phyloP scores from a whole-genome alignment of 92 coral and sea anemone genomes.

The Phenganax stokvisi region DNA sequence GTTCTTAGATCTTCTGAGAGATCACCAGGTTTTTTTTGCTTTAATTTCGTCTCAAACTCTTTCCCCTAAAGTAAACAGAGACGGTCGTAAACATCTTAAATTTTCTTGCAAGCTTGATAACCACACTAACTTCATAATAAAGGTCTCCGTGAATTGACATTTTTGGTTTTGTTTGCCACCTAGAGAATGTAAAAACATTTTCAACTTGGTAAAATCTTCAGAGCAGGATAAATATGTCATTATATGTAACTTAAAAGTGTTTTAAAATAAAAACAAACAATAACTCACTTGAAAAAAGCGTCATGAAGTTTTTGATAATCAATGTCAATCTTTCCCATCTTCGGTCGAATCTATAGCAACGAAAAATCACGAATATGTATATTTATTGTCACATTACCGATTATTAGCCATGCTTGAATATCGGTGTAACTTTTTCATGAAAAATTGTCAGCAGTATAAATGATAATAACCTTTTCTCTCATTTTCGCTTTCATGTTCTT shows the following conservation, averaged over 20 bases:
- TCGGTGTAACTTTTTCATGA: background rate
- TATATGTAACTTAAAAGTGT: background rate
- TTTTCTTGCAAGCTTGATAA: background rate
- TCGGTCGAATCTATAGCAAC: slow-evolving; percentile 76
- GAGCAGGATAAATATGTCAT: background rate
- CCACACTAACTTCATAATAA: slow-evolving; percentile 72
- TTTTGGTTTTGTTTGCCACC: slow-evolving; percentile 99
- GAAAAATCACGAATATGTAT: slow-evolving; percentile 14
- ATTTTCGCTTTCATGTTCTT: slow-evolving; percentile 96
- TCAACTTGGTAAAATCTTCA: background rate
- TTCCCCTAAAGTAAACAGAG: background rate
- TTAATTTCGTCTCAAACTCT: too few species aligned
- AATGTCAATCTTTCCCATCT: slow-evolving; percentile 97
- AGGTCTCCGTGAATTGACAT: slow-evolving; percentile 92
- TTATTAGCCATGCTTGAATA: too few species aligned
- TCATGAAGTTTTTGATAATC: slow-evolving; percentile 98
- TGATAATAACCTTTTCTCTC: slow-evolving; percentile 77
- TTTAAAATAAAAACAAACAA: background rate
- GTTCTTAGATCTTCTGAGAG: too few species aligned
- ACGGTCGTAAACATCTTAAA: background rate
- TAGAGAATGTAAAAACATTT: slow-evolving; percentile 21
- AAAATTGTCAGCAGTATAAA: background rate
- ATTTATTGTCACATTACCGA: background rate
- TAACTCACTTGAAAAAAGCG: slow-evolving; percentile 93
- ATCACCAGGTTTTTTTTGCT: too few species aligned